Conservation (phyloP, 2,888 invertebrate genomes). For the Cryptosula pallasiana region DNA sequence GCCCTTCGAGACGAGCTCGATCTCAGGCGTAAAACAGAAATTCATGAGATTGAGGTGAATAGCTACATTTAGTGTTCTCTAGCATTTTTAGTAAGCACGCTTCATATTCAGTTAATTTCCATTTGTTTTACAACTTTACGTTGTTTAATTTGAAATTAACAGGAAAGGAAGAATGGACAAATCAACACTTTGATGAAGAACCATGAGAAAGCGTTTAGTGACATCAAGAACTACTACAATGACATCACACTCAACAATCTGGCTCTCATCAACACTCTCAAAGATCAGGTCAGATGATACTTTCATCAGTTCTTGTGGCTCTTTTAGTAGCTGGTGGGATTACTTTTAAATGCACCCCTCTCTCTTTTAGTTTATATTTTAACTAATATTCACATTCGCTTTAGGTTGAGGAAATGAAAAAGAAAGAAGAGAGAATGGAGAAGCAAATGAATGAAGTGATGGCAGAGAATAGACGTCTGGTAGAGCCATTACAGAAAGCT, state of each 20-base stretch:
- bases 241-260: conserved; percentile 89
- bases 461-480: conserved; percentile 68
- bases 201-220: conserved; percentile 78
- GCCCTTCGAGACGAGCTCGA: conserved; percentile 72
- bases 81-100: background rate
- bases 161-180: conserved; percentile 81
- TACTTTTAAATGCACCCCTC: no score
- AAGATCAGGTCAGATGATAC: conserved; percentile 55
- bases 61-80: background rate
- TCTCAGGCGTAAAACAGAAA: conserved; percentile 52
- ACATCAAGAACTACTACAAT: conserved; percentile 90
- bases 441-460: conserved; percentile 65
- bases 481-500: conserved; percentile 68
- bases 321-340: no score
- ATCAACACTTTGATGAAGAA: conserved; percentile 70
- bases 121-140: no score
- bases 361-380: no score
- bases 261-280: conserved; percentile 80
- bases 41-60: conserved; percentile 65
- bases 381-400: no score
- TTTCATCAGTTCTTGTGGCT: no score
- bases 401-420: conserved; percentile 55
- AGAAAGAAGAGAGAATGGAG: conserved; percentile 71
- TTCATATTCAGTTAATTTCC: background rate
- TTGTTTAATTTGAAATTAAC: background rate